Conservation (phyloP, 37 sponge, comb jelly and placozoan genomes). For the Bolinopsis microptera region DNA sequence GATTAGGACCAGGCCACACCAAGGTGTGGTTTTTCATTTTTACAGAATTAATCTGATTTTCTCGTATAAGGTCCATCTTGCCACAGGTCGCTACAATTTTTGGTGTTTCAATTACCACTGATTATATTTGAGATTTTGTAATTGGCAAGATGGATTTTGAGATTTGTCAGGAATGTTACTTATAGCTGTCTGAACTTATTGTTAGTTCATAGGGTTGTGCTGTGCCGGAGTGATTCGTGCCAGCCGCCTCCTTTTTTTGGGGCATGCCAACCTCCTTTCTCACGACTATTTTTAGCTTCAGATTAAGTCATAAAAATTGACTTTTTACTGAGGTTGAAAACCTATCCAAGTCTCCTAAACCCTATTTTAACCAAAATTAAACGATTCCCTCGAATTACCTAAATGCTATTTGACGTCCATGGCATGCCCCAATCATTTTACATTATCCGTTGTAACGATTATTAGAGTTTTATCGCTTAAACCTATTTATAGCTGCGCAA, state of each 20-base stretch:
- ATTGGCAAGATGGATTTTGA: not conserved
- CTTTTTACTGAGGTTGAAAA: too few relatives aligned
- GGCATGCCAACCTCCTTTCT: not conserved
- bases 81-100: not conserved
- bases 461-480: not conserved
- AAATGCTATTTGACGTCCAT: too few relatives aligned
- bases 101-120: not conserved
- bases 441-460: not conserved
- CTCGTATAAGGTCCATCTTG: not conserved
- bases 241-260: not conserved
- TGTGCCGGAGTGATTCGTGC: not conserved
- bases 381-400: too few relatives aligned
- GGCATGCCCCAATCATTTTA: not conserved
- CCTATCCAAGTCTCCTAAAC: too few relatives aligned
- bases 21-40: too few relatives aligned
- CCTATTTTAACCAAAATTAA: too few relatives aligned
- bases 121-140: not conserved
- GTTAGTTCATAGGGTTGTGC: not conserved
- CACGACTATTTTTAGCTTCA: too few relatives aligned
- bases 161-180: not conserved
- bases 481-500: not conserved
- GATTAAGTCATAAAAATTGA: too few relatives aligned
- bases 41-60: not conserved
- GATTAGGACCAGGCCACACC: not conserved
- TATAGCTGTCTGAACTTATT: conserved; percentile 62